Percentiles rank a stretch among this genome's conserved stretches.
These are phyloP conservation scores for Meriones unguiculatus DNA, from an alignment of 2,113 vertebrate species.

Conservation along the genomic window DNA sequence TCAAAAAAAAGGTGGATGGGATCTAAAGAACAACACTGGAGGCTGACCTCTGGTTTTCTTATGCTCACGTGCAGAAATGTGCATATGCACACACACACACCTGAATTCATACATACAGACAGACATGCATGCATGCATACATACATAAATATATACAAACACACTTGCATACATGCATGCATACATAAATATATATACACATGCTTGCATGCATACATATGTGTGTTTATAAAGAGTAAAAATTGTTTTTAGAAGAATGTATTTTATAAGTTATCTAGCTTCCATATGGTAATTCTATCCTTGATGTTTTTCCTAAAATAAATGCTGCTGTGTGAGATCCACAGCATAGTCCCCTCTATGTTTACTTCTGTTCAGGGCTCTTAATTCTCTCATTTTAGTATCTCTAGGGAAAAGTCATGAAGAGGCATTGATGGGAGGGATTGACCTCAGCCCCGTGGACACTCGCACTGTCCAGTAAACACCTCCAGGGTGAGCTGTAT, in stretches of 20 bases:
- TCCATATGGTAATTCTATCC: not conserved
- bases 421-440: not conserved
- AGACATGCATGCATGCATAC: not conserved
- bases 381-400: not conserved
- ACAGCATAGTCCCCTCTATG: not conserved
- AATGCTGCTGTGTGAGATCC: not conserved
- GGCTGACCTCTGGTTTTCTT: too few relatives aligned
- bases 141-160: not conserved
- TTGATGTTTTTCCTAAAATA: not conserved
- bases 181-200: not conserved
- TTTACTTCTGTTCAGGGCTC: not conserved
- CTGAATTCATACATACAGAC: too few relatives aligned
- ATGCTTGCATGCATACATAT: not conserved
- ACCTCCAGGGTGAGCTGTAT: not conserved
- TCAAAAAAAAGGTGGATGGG: not conserved
- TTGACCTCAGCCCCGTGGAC: not conserved
- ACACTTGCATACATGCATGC: too few relatives aligned
- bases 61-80: not conserved
- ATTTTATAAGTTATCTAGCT: not conserved
- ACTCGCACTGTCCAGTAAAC: not conserved
- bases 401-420: not conserved
- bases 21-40: not conserved
- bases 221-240: not conserved
- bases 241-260: not conserved
- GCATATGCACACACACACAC: not conserved